Evolutionary conservation across 2,888 invertebrate species (phyloP), one percentile per base, ranked within the genome.

Genomic region (Heteropelma amictum): DNA sequence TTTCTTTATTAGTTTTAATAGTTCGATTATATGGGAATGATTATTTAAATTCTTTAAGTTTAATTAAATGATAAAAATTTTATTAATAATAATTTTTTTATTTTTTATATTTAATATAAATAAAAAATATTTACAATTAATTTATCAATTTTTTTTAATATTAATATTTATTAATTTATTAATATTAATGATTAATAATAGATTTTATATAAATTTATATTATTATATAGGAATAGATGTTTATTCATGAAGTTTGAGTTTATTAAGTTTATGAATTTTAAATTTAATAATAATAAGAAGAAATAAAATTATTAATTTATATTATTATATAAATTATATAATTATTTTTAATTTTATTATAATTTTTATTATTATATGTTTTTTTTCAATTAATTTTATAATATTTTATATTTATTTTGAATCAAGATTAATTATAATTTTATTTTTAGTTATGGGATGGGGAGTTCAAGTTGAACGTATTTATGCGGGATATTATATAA

Each of bases 11-110:
- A 89, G 90, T 93, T 81, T 90, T 90, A 47, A 89, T 93, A 89
- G 90, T 92, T 90, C 93, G 93, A 8, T 90, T 90, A 74, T 90
- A 92, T 90, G 93, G 93, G 0, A 92, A 91, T 90, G 93, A 93
- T 91, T 92, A 91, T 91, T 91, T 92, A 91, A 90, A 91, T 87
- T 90, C 90, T 84, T 92, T 92, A 90, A 91, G 83, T 84, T 86
- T 90, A 86, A 90, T 90, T 90, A 90, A 89, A 91, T 93, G n/a
- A 92, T 90, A 92, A 92, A 92, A 90, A 88, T 89, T 91, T 90
- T 85, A 91, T 82, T 81, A 91, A 30, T 68, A 23, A 1, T 19
- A n/a, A 26, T 85, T 89, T 83, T 77, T 91, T 84, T 54, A 90
- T 78, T 90, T 91, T 90, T 85, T 92, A 84, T 88, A 91, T 83